Conservation (phyloP, 2,888 invertebrate genomes). For the Cordilura impudica region DNA sequence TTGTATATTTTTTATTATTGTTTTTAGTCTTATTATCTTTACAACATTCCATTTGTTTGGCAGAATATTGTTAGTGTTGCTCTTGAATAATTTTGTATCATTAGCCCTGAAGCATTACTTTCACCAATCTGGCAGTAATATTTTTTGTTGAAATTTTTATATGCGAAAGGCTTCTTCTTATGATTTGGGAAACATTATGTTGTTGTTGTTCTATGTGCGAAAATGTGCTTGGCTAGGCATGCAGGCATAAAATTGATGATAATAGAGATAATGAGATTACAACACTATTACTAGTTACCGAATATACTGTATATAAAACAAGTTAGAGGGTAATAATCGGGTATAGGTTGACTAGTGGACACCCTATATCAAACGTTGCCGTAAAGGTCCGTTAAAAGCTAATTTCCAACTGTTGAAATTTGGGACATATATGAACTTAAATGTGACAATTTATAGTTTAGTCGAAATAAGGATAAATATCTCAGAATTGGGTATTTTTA, state of each 20-base stretch:
- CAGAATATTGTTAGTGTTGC: conserved; percentile 48
- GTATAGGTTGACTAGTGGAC: too few relatives aligned
- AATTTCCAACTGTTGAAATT: too few relatives aligned
- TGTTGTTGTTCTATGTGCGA: background rate
- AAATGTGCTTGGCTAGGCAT: background rate
- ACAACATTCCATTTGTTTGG: conserved; percentile 40
- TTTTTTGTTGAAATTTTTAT: conserved; percentile 4
- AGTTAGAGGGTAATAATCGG: conserved; percentile 9
- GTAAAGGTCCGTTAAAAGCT: too few relatives aligned
- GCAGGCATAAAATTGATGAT: conserved; percentile 49
- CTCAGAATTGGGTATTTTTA: too few relatives aligned
- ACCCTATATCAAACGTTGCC: too few relatives aligned
- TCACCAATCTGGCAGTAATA: conserved; percentile 17
- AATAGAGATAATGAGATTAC: conserved; percentile 47
- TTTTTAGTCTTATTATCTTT: conserved; percentile 37
- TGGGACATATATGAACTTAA: too few relatives aligned
- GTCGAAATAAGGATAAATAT: too few relatives aligned
- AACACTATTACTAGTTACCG: conserved; percentile 33
- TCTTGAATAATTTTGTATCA: conserved; percentile 64
- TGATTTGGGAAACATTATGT: background rate
- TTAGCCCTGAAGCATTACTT: conserved; percentile 61
- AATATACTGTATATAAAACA: background rate
- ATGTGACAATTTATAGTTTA: too few relatives aligned
- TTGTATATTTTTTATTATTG: background rate
- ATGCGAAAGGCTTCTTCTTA: conserved; percentile 14